Percentiles rank a stretch among this genome's conserved stretches.
These are phyloP conservation scores for Morelia viridis DNA, from an alignment of 2,797 vertebrate species.

Conservation along the genomic window DNA sequence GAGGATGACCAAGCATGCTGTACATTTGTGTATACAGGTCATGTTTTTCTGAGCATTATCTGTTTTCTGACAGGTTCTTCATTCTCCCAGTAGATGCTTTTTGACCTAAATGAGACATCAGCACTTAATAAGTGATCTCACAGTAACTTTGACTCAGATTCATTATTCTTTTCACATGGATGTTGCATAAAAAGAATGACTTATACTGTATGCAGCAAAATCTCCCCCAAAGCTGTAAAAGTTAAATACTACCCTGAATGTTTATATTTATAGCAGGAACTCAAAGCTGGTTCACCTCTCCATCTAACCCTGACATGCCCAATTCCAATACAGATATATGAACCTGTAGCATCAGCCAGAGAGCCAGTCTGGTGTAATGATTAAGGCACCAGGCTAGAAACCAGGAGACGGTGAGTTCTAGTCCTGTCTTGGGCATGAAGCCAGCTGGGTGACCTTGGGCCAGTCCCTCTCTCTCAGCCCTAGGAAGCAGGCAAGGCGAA, in stretches of 20 bases:
- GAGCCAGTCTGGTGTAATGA: not conserved
- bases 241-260: not conserved
- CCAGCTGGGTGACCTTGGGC: not conserved
- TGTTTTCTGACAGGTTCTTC: not conserved
- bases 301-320: not conserved
- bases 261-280: not conserved
- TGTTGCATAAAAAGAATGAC: not conserved
- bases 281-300: not conserved
- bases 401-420: not conserved
- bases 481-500: not conserved
- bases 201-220: not conserved
- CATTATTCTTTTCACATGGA: not conserved
- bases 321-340: not conserved
- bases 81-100: not conserved
- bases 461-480: not conserved
- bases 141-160: not conserved
- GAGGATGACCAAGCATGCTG: too few relatives aligned
- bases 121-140: constrained; percentile 1
- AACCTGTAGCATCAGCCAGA: too few relatives aligned
- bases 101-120: not conserved
- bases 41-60: not conserved
- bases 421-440: not conserved
- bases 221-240: not conserved
- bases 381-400: not conserved
- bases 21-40: not conserved